Evolutionary conservation across 2,113 vertebrate species (phyloP), one percentile per base, ranked within the genome.

Genomic region (Balaeniceps rex): DNA sequence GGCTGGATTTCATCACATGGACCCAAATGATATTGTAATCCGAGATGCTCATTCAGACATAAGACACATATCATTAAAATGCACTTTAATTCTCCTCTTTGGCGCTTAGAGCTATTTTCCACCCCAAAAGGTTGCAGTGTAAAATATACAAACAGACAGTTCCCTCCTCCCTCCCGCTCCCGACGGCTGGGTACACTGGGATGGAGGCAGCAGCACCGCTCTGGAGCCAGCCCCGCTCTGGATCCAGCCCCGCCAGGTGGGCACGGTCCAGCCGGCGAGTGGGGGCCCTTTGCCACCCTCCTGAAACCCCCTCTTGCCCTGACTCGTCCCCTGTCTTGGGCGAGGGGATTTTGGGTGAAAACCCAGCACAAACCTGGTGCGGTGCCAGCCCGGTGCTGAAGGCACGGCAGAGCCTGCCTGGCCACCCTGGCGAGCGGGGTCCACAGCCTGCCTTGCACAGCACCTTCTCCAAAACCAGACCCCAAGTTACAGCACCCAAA

Each of bases 51-150:
- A 68, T 82, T 95, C 87, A 88, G 85, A 97, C 71, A 83, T 76
- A 84, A 95, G 92, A 84, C 72, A 61, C n/a, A 63, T 90, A 96
- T 91, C 65, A 94, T 96, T 97, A 94, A 96, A 94, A 93, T 76
- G 49, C 70, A 54, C 84, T 94, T 85, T 80, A 84, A 91, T 95
- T 79, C 93, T 46, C 88, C 61, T 78, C 88, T 68, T 84, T 46
- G 65, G 22, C 0, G 91, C 94, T 97, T 38, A 76, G 44, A 97
- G 96, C 88, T 91, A 94, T 97, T 97, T 97, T 97, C 96, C 92
- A 94, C 86, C 95, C 94, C 91, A 94, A 85, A 96, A 96, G 77
- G 65, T 61, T 79, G 34, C 70, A 34, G 55, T 38, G 61, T 36
- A 95, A 79, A 57, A 91, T 72, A 91, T 12, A 40, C 60, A 71